phyloP scores from a whole-genome alignment of 2,888 invertebrate species.

The Lepetodrilus schrolli region DNA sequence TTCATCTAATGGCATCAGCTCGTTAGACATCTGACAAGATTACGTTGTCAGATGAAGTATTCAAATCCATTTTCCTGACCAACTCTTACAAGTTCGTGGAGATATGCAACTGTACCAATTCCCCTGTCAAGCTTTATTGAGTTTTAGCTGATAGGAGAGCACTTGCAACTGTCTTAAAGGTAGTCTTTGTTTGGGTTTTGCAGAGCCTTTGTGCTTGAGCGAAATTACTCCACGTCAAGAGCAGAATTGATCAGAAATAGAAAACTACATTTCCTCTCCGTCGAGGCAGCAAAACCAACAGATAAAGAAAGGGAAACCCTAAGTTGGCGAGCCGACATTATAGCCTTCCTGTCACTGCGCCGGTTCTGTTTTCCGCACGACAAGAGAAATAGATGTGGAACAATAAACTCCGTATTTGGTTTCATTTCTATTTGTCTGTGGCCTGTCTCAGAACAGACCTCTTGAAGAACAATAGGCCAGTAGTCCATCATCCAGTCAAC shows the following conservation, averaged over 20 bases:
- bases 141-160: conserved; percentile 28
- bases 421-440: conserved; percentile 30
- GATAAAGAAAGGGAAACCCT: conserved; percentile 31
- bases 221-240: conserved; percentile 30
- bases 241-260: conserved; percentile 35
- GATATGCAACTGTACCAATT: conserved; percentile 31
- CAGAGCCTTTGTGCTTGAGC: conserved; percentile 24
- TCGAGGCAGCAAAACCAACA: conserved; percentile 14
- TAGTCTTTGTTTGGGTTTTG: conserved; percentile 33
- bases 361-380: conserved; percentile 27
- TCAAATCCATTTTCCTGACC: background rate
- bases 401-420: conserved; percentile 31
- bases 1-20: background rate
- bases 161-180: conserved; percentile 30
- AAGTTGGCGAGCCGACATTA: conserved; percentile 24
- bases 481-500: background rate
- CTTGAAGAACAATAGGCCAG: background rate
- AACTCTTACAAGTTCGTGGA: conserved; percentile 32
- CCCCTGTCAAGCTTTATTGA: conserved; percentile 30
- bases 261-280: conserved; percentile 32
- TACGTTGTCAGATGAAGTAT: background rate
- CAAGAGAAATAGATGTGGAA: conserved; percentile 33
- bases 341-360: conserved; percentile 27
- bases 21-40: background rate
- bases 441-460: background rate